A percentile compares a stretch with the other conserved stretches of the same genome.
These are phyloP conservation scores for Acholoe squamosa DNA, from an alignment of 2,888 invertebrate genomes.

Conservation along the genomic window DNA sequence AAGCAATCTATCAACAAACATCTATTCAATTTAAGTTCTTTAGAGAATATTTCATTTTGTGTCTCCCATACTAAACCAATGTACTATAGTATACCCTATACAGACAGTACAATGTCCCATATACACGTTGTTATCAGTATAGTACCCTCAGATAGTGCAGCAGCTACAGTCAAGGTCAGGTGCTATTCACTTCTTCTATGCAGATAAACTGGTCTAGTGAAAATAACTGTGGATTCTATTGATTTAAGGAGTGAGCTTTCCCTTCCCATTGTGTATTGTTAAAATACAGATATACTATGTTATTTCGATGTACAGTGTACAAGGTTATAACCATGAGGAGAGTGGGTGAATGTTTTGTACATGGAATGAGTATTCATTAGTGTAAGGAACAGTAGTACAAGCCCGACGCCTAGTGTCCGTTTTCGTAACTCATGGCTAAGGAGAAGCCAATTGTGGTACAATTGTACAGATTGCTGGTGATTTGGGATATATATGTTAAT, in stretches of 20 bases:
- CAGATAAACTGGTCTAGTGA: not conserved
- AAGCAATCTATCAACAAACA: too few species aligned
- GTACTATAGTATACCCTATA: too few species aligned
- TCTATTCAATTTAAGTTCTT: too few species aligned
- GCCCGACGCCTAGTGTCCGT: slow-evolving; percentile 18
- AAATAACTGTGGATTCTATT: not conserved
- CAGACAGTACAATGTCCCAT: too few species aligned
- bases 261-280: slow-evolving; percentile 27
- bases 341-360: too few species aligned
- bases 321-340: not conserved
- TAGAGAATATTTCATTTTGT: too few species aligned
- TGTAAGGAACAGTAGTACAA: not conserved
- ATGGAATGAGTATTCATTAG: too few species aligned
- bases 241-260: slow-evolving; percentile 4
- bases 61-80: too few species aligned
- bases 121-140: too few species aligned
- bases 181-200: slow-evolving; percentile 35
- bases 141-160: not conserved
- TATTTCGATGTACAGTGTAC: slow-evolving; percentile 21
- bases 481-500: not conserved
- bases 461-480: not conserved
- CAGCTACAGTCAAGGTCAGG: not conserved
- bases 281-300: not conserved
- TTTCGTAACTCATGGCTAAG: not conserved
- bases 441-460: not conserved